A percentile compares a stretch with the other conserved stretches of the same genome.
Evolutionary conservation across 2,797 vertebrate species (phyloP).

Genomic region (Hozukius guyotensis): DNA sequence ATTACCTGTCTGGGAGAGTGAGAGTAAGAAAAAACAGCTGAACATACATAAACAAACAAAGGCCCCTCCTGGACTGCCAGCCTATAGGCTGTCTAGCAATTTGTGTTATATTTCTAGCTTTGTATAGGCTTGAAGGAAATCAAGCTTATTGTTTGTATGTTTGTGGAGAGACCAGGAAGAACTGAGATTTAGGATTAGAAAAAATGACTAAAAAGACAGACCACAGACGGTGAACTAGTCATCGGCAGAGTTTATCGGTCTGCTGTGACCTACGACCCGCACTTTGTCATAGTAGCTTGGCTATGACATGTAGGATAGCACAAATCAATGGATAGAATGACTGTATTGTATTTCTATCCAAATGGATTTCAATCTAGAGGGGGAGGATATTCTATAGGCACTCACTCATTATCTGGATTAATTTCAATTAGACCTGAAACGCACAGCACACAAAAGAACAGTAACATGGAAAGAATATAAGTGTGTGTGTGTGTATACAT

Average conservation of each 20-base stretch:
- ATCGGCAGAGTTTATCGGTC: not conserved
- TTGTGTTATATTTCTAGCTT: not conserved
- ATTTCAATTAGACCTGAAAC: conserved; percentile 34
- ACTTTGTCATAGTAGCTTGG: conserved; percentile 27
- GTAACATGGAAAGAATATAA: not conserved
- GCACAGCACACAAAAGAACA: not conserved
- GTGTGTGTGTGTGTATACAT: not conserved
- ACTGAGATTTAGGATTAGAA: not conserved
- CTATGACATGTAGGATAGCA: conserved; percentile 37
- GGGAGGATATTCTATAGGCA: conserved; percentile 22
- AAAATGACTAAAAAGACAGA: not conserved
- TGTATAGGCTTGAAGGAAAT: not conserved
- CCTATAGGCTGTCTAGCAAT: not conserved
- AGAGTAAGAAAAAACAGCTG: conserved; percentile 45
- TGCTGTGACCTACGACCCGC: conserved; percentile 37
- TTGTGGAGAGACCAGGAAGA: not conserved
- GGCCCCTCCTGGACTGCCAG: conserved; percentile 10
- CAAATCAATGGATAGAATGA: conserved; percentile 57
- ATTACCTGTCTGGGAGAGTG: conserved; percentile 75
- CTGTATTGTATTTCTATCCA: conserved; percentile 60
- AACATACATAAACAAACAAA: conserved; percentile 38
- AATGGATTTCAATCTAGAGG: conserved; percentile 56
- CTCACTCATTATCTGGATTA: conserved; percentile 25
- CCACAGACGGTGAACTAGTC: not conserved
- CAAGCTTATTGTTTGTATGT: not conserved